Evolutionary conservation across 2,888 invertebrate species (phyloP).

Genomic region (Drosophila sordidapex): DNA sequence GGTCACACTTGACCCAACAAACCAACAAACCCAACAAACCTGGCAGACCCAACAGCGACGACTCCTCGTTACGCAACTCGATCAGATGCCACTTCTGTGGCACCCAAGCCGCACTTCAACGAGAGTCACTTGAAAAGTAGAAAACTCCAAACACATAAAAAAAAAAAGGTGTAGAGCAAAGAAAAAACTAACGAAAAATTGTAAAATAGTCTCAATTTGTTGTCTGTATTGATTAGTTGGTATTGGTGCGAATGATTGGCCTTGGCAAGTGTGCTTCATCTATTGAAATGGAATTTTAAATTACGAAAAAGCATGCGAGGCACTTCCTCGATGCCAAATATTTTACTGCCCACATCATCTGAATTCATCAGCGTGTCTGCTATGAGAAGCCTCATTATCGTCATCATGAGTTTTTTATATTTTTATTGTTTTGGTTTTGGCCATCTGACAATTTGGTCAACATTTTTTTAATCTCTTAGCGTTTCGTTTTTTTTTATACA

Average conservation of each 20-base stretch:
- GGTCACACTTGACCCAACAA: constrained; percentile 66
- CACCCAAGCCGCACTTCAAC: constrained; percentile 42
- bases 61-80: constrained; percentile 56
- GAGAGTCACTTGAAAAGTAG: constrained; percentile 37
- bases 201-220: constrained; percentile 24
- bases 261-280: constrained; percentile 52
- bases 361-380: constrained; percentile 46
- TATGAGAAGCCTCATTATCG: constrained; percentile 22
- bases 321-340: constrained; percentile 64
- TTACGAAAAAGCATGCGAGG: constrained; percentile 35
- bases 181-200: constrained; percentile 7
- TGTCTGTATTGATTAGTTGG: constrained; percentile 67
- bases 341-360: constrained; percentile 62
- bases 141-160: constrained; percentile 11
- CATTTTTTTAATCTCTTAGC: constrained; percentile 38
- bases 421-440: constrained; percentile 38
- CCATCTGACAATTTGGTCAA: constrained; percentile 61
- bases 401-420: constrained; percentile 24
- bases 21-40: neutral
- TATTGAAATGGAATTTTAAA: constrained; percentile 59
- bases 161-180: neutral
- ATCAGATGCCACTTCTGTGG: constrained; percentile 56
- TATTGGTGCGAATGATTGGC: constrained; percentile 58
- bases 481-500: constrained; percentile 19
- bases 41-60: neutral